These are phyloP conservation scores for Synergus japonicus DNA, from an alignment of 2,888 invertebrate species.

Conservation along the genomic window DNA sequence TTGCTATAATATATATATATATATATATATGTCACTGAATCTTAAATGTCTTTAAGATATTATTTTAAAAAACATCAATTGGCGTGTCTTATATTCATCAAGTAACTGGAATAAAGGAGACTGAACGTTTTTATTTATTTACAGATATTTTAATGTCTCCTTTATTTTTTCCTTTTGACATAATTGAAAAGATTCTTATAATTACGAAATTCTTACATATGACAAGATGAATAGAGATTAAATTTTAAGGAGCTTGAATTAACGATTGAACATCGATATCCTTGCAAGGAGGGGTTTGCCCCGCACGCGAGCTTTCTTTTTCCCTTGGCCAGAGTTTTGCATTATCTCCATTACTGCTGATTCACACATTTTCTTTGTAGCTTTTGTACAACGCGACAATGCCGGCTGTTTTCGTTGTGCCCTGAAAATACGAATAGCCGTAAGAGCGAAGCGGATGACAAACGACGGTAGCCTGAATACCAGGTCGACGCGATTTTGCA, in stretches of 20 bases:
- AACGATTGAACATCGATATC: neutral
- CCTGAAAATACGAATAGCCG: constrained; percentile 62
- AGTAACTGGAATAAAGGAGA: neutral
- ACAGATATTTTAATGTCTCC: neutral
- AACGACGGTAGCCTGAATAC: constrained; percentile 57
- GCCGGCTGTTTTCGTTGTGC: constrained; percentile 54
- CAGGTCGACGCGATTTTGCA: constrained; percentile 17
- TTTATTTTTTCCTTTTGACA: neutral
- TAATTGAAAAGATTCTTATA: too few relatives aligned
- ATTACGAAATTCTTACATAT: neutral
- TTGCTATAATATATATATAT: neutral
- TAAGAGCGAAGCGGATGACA: constrained; percentile 63
- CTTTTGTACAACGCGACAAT: constrained; percentile 73
- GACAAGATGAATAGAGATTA: neutral
- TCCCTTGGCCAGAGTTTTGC: constrained; percentile 64
- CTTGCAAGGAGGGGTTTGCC: constrained; percentile 24
- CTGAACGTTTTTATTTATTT: too few relatives aligned
- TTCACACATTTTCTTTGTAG: constrained; percentile 75
- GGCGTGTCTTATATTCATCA: too few relatives aligned
- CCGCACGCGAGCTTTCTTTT: constrained; percentile 43
- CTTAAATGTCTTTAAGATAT: neutral
- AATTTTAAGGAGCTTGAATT: neutral
- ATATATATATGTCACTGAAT: neutral
- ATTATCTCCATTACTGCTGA: constrained; percentile 76
- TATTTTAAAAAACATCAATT: neutral